Evolutionary conservation across 2,797 vertebrate genomes (phyloP).

Genomic region (Lophotriccus pileatus): DNA sequence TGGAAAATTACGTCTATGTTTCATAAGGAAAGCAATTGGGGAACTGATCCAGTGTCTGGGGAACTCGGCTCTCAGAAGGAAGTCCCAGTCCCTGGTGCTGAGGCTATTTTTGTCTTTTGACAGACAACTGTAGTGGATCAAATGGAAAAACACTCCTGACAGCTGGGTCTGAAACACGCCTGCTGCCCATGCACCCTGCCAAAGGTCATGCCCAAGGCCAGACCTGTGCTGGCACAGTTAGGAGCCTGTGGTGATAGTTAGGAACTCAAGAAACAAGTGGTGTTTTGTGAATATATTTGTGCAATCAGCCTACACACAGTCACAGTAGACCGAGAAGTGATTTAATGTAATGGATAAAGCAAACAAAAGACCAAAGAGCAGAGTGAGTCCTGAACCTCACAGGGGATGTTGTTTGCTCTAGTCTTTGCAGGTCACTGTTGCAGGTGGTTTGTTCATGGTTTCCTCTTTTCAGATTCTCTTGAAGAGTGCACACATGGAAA

Average conservation of each 20-base stretch:
- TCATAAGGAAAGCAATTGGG: background rate
- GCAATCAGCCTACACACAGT: background rate
- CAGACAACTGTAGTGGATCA: background rate
- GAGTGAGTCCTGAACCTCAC: background rate
- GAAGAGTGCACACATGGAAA: background rate
- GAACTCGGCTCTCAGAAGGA: background rate
- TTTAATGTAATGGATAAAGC: background rate
- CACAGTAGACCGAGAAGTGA: background rate
- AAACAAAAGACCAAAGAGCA: background rate
- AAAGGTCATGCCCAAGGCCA: background rate
- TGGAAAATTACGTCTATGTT: background rate
- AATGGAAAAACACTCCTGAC: background rate
- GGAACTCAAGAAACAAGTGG: background rate
- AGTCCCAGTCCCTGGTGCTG: background rate
- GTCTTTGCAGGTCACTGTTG: background rate
- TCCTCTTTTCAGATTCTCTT: background rate
- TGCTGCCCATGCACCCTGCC: background rate
- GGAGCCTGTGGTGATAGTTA: background rate
- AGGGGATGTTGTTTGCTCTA: background rate
- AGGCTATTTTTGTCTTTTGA: conserved; percentile 29
- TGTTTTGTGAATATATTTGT: background rate
- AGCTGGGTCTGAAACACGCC: background rate
- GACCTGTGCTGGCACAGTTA: background rate
- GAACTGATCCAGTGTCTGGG: background rate
- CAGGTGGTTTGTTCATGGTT: background rate